phyloP scores from a whole-genome alignment of 2,113 vertebrate species.

The Melanerpes aurifrons region DNA sequence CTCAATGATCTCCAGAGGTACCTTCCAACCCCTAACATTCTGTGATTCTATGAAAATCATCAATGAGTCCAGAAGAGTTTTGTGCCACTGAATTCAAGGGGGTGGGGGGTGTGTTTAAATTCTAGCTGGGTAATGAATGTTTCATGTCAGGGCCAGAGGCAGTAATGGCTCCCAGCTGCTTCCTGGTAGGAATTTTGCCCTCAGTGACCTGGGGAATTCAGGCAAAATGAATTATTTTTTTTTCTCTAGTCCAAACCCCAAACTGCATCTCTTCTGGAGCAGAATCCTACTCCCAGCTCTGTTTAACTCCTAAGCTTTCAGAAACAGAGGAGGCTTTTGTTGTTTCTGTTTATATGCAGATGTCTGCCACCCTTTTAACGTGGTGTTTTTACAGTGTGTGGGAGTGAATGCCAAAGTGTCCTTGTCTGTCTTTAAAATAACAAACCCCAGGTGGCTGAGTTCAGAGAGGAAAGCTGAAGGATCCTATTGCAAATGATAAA shows the following conservation, averaged over 20 bases:
- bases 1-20: too few relatives aligned
- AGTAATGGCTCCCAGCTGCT: slow-evolving; percentile 61
- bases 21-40: too few relatives aligned
- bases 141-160: neutral
- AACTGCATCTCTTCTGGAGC: neutral
- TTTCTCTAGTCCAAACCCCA: fast-evolving
- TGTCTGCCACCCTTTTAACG: slow-evolving; percentile 47
- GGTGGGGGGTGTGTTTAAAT: neutral
- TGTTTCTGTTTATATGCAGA: neutral
- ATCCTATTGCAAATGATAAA: slow-evolving; percentile 73
- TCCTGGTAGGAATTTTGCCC: neutral
- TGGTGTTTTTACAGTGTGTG: slow-evolving; percentile 65
- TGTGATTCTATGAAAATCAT: neutral
- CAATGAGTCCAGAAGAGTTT: neutral
- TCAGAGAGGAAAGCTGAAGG: slow-evolving; percentile 62
- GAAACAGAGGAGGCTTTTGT: neutral
- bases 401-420: slow-evolving; percentile 52
- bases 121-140: neutral
- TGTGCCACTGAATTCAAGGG: neutral
- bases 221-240: neutral
- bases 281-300: neutral
- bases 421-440: slow-evolving; percentile 66
- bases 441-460: slow-evolving; percentile 73
- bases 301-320: neutral
- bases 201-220: neutral